Base-by-base conservation (phyloP, 2,888 invertebrate species). In the Embidobia sp. region DNA sequence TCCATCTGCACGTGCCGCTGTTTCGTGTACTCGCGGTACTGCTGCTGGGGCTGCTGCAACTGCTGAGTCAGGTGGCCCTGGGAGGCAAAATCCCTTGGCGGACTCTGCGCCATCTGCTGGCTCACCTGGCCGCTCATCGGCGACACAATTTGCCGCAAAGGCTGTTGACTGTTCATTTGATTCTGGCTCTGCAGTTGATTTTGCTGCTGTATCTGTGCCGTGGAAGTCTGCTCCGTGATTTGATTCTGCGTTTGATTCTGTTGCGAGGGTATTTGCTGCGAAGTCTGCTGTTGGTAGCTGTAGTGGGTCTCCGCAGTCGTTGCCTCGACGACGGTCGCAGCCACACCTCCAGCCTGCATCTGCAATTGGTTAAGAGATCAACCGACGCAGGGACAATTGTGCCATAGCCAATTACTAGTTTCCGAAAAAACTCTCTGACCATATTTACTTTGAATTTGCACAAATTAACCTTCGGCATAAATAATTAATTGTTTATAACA, bases 301-400 rank as follows among this genome's bases (percentile, higher is more conserved):
- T 88, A 89, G 63, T 89, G 89, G 10, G 89, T 88, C 73, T 89
- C 89, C 15, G 89, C 88, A 7, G 90, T 88, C 11, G 90, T 87
- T 79, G 90, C 90, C 1, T 90, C 89, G n/a, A 90, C 89, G 15
- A 90, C 87, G 13, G 89, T 84, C 27, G 89, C 86, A 44, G 89
- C 86, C 18, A 87, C 88, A 1, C 87, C 86, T 2, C 87, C 88
- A 4, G 46, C 15, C 61, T 61, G 42, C 35, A 63, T n/a, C n/a
- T n/a, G n/a, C n/a, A n/a, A n/a, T n/a, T n/a, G n/a, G n/a, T n/a
- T n/a, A n/a, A n/a, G n/a, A n/a, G n/a, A n/a, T n/a, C n/a, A n/a
- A n/a, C n/a, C n/a, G n/a, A n/a, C n/a, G n/a, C n/a, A n/a, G n/a
- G n/a, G n/a, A n/a, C n/a, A n/a, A n/a, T n/a, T n/a, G n/a, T n/a